phyloP scores from a whole-genome alignment of 2,113 vertebrate genomes.

The Ifrita kowaldi region DNA sequence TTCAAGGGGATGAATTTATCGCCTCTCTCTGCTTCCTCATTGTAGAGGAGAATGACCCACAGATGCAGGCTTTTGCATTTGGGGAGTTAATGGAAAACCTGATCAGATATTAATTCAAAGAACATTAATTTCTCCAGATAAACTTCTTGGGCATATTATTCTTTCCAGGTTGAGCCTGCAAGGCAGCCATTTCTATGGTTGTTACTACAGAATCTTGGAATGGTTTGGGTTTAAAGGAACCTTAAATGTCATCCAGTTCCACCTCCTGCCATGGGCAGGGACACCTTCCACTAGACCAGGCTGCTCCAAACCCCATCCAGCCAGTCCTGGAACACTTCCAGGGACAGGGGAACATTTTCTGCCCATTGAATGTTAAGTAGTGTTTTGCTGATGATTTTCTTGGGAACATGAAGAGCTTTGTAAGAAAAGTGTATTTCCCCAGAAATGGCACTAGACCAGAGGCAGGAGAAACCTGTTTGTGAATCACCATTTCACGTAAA shows the following conservation, averaged over 20 bases:
- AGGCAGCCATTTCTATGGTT: neutral
- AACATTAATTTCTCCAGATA: neutral
- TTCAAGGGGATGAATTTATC: neutral
- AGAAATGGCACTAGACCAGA: neutral
- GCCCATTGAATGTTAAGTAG: neutral
- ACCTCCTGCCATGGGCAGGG: neutral
- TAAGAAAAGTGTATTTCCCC: neutral
- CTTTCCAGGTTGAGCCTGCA: neutral
- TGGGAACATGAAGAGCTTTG: neutral
- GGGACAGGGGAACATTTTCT: neutral
- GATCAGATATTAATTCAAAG: neutral
- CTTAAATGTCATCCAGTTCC: neutral
- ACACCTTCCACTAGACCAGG: neutral
- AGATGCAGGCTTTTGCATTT: neutral
- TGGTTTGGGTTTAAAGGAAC: neutral
- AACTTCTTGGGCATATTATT: neutral
- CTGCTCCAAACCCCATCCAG: neutral
- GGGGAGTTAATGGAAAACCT: neutral
- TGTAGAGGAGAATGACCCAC: neutral
- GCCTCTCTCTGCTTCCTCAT: neutral
- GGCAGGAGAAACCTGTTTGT: neutral
- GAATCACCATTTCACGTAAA: neutral
- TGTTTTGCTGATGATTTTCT: neutral
- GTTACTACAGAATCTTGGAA: neutral
- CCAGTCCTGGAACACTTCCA: neutral